Evolutionary conservation across 2,113 vertebrate genomes (phyloP), one percentile per base, ranked within the genome.

Genomic region (Anarhynchus alexandrinus): DNA sequence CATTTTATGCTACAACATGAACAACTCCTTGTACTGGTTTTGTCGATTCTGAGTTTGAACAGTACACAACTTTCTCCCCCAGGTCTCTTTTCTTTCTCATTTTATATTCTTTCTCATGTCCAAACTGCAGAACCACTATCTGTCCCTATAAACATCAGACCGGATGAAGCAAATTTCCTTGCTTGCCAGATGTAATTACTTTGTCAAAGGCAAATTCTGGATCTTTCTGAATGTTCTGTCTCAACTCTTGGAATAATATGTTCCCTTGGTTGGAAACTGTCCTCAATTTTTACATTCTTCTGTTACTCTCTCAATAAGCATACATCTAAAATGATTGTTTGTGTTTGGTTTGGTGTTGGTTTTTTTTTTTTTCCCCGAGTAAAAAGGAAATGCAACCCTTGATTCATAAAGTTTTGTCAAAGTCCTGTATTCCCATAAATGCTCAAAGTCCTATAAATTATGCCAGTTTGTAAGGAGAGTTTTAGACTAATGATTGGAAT

Each of bases 101-200:
- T 94, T 94, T 93, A 43, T 54, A 86, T 94, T 85, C 36, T 87
- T 6, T 79, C 73, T 91, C 82, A 65, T 90, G 42, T 77, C 58
- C 87, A 93, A 82, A 86, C 54, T 58, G 34, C 40, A 94, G 30
- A 94, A 45, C 25, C 36, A 51, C 52, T 87, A 80, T 96, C 61
- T 43, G 10, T 65, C 66, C 34, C 49, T 90, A 82, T 88, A 93
- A 93, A 80, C 66, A 42, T 90, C 78, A 92, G 74, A 85, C 12
- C 0, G 0, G 36, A 93, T 29, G 19, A 87, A 93, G 34, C 4
- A 92, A 90, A 82, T 73, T 91, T 54, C 22, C 9, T 73, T 51
- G 17, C 43, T 96, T 96, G 74, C 26, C 54, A 92, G 59, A 88
- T 82, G 64, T 90, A 90, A 82, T 93, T 93, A 58, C 27, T 88